Evolutionary conservation across 2,113 vertebrate genomes (phyloP).

Genomic region (Acanthisitta chloris): DNA sequence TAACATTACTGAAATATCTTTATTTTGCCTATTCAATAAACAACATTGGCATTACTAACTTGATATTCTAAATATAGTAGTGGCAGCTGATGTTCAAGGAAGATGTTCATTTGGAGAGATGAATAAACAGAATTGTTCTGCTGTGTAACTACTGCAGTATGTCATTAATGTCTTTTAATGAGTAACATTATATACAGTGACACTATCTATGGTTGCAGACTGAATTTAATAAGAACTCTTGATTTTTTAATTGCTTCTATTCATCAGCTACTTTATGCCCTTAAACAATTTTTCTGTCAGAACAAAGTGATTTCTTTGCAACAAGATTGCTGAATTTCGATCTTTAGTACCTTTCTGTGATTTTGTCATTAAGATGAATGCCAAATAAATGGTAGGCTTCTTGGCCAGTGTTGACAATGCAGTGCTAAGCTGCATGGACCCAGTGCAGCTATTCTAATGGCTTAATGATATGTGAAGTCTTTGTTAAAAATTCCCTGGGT

Average conservation of each 20-base stretch:
- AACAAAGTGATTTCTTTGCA: neutral
- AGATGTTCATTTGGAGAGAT: neutral
- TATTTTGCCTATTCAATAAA: conserved; percentile 29
- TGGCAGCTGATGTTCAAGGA: neutral
- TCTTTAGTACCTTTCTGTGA: neutral
- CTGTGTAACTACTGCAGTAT: neutral
- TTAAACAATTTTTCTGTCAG: neutral
- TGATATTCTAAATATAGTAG: neutral
- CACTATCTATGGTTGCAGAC: neutral
- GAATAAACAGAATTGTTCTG: neutral
- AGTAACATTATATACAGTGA: conserved; percentile 8
- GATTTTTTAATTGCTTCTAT: neutral
- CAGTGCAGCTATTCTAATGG: neutral
- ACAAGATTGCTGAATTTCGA: neutral
- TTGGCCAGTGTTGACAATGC: neutral
- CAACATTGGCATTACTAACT: neutral
- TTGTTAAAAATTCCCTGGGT: neutral
- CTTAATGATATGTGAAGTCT: neutral
- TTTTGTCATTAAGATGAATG: neutral
- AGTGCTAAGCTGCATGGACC: neutral
- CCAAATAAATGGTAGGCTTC: neutral
- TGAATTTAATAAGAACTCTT: neutral
- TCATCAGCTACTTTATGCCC: neutral
- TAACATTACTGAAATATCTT: neutral
- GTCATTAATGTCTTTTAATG: neutral